A percentile compares a stretch with the other conserved stretches of the same genome.
phyloP scores from a whole-genome alignment of 2,113 vertebrate species.

The Alectura lathami region DNA sequence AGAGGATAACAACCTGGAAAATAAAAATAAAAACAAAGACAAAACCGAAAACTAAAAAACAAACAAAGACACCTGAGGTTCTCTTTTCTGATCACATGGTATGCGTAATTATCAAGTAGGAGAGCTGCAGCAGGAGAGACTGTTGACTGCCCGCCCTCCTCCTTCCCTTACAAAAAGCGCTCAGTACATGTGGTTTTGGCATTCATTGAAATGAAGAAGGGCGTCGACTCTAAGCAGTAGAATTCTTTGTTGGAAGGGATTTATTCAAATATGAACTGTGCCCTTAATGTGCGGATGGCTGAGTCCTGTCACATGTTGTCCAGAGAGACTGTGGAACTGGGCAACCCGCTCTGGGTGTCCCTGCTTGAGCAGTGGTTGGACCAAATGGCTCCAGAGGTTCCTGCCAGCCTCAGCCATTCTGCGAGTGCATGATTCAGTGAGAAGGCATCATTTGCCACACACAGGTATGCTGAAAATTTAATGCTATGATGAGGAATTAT shows the following conservation, averaged over 20 bases:
- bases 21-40: background rate
- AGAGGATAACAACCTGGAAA: background rate
- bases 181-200: background rate
- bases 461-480: background rate
- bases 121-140: background rate
- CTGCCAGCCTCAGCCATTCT: background rate
- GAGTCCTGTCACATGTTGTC: background rate
- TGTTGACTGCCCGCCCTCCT: background rate
- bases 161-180: background rate
- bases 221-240: background rate
- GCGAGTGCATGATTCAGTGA: background rate
- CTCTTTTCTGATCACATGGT: accelerated
- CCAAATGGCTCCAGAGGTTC: background rate
- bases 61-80: background rate
- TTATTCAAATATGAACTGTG: too few species aligned
- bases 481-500: background rate
- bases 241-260: background rate
- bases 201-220: background rate
- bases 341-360: background rate
- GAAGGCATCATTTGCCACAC: background rate
- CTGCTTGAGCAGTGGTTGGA: background rate
- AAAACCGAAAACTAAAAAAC: too few species aligned
- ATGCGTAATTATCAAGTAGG: background rate
- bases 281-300: background rate
- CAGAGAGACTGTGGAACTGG: background rate